These are phyloP conservation scores for Sesamia inferens DNA, from an alignment of 2,888 invertebrate genomes.

Conservation along the genomic window DNA sequence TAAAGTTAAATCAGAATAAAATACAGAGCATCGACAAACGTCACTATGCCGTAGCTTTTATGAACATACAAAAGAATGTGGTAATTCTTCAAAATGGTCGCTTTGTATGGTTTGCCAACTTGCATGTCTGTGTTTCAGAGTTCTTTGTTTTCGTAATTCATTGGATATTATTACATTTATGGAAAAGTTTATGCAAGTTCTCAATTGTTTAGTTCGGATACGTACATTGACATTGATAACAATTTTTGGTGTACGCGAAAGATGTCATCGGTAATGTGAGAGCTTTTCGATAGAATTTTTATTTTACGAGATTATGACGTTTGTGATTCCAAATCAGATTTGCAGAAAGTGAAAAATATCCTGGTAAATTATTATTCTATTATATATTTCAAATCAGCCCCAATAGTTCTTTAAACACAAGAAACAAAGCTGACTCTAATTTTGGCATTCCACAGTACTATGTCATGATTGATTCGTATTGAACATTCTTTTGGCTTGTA, in stretches of 20 bases:
- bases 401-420: conserved; percentile 57
- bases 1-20: conserved; percentile 43
- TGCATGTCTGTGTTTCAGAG: conserved; percentile 89
- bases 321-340: conserved; percentile 78
- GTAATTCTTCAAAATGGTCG: conserved; percentile 94
- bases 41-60: conserved; percentile 78
- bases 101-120: conserved; percentile 91
- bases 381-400: conserved; percentile 46
- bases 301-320: conserved; percentile 86
- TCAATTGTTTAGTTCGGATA: conserved; percentile 69
- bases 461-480: conserved; percentile 83
- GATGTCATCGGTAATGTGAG: conserved; percentile 90
- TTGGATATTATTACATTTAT: conserved; percentile 72
- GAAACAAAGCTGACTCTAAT: conserved; percentile 85
- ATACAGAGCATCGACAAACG: conserved; percentile 69
- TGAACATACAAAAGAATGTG: conserved; percentile 91
- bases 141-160: conserved; percentile 88
- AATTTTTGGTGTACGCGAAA: conserved; percentile 80
- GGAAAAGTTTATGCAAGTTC: conserved; percentile 70
- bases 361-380: conserved; percentile 76
- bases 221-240: conserved; percentile 69
- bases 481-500: conserved; percentile 73
- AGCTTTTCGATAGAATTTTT: conserved; percentile 84
- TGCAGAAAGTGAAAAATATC: conserved; percentile 77
- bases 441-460: conserved; percentile 87